Evolutionary conservation across 2,113 vertebrate genomes (phyloP), one percentile per base, ranked within the genome.

Genomic region (Elachura formosa): DNA sequence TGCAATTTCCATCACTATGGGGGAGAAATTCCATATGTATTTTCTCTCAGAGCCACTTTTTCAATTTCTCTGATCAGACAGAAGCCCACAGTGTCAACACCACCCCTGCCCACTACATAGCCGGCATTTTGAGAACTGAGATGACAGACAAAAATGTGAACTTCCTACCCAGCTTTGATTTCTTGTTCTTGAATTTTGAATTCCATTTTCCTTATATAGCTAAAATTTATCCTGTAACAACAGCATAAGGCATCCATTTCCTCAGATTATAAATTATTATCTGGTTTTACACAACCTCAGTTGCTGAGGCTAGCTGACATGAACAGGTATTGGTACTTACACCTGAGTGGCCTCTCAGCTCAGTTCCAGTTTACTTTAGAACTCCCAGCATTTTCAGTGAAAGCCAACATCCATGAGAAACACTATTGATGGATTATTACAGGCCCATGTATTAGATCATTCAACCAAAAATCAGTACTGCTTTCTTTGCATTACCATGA

Each of bases 381-480:
- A 82, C 17, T 48, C 31, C 14, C 34, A 76, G 28, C 17, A 66
- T 56, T n/a, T 52, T 80, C 55, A 89, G 1, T n/a, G 28, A 89
- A 82, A 91, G 22, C 7, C 22, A 72, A 38, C 25, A 23, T 31
- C 23, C 6, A 51, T 4, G 14, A 56, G n/a, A 74, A 83, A 69
- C 1, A 2, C 15, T 22, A 5, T 21, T 0, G 0, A 17, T 64
- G n/a, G 14, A 45, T 43, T 87, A 9, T 43, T 40, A 68, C 24
- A 68, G 25, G 17, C 12, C 26, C 63, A 9, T 4, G 1, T 7
- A 36, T 36, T 46, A 73, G 52, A 33, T 49, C 3, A 23, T 51
- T 31, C 23, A 91, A 21, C 4, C 1, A 56, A 66, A 73, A 68
- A 56, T 9, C 20, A 71, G 26, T 58, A 81, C 38, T 36, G 20